Percentiles rank a stretch among this genome's conserved stretches.
Evolutionary conservation across 2,113 vertebrate species (phyloP).

Genomic region (Leucoraja erinaceus): DNA sequence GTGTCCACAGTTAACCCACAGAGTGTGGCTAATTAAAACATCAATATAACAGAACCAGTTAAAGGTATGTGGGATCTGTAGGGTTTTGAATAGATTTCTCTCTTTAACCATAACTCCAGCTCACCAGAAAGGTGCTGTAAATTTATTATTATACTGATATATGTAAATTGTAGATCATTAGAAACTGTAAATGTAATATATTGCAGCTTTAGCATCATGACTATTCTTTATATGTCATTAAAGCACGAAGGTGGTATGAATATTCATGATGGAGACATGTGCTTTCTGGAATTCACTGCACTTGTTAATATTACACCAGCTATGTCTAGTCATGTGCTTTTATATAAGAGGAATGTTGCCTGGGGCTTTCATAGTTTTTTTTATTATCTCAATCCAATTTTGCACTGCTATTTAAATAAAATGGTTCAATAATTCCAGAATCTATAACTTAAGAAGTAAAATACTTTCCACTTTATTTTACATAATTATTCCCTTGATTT

Average conservation of each 20-base stretch:
- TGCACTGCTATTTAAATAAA: constrained; percentile 69
- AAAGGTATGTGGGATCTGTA: background rate
- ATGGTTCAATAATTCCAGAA: constrained; percentile 39
- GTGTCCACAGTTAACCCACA: background rate
- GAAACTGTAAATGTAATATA: constrained; percentile 39
- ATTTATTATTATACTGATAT: constrained; percentile 39
- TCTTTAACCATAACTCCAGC: background rate
- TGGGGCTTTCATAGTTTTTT: constrained; percentile 68
- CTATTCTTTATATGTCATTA: constrained; percentile 38
- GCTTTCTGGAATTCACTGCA: constrained; percentile 67
- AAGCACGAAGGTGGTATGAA: constrained; percentile 57
- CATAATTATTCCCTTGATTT: constrained; percentile 34
- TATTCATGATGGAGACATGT: constrained; percentile 68
- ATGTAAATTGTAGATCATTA: constrained; percentile 39
- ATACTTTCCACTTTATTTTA: constrained; percentile 38
- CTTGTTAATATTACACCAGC: constrained; percentile 77
- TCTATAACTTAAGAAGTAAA: constrained; percentile 36
- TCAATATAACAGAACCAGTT: background rate
- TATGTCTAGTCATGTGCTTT: constrained; percentile 71
- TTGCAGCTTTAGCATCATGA: constrained; percentile 38
- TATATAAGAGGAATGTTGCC: constrained; percentile 71
- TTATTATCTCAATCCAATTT: constrained; percentile 69
- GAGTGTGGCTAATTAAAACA: constrained; percentile 21
- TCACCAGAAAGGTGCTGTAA: constrained; percentile 8
- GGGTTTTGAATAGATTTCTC: constrained; percentile 22